Evolutionary conservation across 2,888 invertebrate genomes (phyloP).

Genomic region (Copidosoma aretas): DNA sequence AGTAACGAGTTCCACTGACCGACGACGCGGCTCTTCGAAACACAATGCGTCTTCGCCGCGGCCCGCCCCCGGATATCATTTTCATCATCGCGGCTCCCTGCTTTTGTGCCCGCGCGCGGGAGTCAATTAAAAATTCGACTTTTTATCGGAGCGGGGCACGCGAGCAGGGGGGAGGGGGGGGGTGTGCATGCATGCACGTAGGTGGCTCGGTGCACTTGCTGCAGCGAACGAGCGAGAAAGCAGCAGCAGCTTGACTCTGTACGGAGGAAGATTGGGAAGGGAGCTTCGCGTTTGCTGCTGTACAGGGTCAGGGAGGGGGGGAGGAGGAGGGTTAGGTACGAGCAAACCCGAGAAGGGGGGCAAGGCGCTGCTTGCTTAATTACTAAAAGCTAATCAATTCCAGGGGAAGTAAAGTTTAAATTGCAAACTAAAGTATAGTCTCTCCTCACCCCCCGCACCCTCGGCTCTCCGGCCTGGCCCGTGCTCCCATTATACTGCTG

Average conservation of each 20-base stretch:
- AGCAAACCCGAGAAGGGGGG: constrained; percentile 27
- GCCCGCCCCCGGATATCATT: no score
- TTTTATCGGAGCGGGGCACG: constrained; percentile 25
- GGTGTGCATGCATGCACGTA: no score
- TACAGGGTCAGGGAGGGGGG: neutral
- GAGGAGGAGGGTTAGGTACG: constrained; percentile 26
- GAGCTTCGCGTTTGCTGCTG: neutral
- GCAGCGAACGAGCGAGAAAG: constrained; percentile 7
- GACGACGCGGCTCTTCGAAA: no score
- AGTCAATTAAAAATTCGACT: constrained; percentile 20
- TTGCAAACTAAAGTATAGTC: constrained; percentile 64
- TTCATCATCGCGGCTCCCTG: no score
- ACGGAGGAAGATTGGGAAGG: constrained; percentile 32
- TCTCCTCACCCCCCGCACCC: constrained; percentile 40
- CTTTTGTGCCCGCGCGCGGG: no score
- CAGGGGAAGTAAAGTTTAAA: constrained; percentile 64
- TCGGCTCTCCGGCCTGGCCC: constrained; percentile 28
- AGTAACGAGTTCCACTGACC: no score
- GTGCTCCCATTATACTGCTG: constrained; percentile 18
- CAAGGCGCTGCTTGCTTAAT: constrained; percentile 60
- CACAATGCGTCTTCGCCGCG: no score
- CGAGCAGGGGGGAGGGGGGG: neutral
- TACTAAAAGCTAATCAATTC: constrained; percentile 64
- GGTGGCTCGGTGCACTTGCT: no score
- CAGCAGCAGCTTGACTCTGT: constrained; percentile 1